Percentiles rank a stretch among this genome's conserved stretches.
Evolutionary conservation across 2,113 vertebrate genomes (phyloP).

Genomic region (Pholis gunnellus): DNA sequence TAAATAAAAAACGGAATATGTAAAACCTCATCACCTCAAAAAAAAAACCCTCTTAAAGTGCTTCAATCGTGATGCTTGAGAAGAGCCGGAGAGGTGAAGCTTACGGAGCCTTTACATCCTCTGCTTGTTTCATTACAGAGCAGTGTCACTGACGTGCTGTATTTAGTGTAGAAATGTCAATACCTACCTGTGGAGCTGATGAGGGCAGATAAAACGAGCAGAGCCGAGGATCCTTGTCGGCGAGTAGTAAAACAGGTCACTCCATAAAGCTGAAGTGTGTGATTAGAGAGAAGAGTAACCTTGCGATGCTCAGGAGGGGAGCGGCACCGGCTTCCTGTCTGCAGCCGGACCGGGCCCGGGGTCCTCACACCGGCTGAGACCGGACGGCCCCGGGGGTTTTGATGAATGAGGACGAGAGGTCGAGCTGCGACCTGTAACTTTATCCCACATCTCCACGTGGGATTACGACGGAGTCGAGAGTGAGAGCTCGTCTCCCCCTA

Average conservation of each 20-base stretch:
- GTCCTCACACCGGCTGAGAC: conserved; percentile 40
- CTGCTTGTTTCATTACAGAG: conserved; percentile 1
- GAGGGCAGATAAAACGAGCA: conserved; percentile 56
- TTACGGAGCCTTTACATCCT: too few relatives aligned
- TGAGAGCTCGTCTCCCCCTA: conserved; percentile 19
- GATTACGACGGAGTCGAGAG: conserved; percentile 1
- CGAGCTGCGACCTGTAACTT: not conserved
- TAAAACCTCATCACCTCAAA: not conserved
- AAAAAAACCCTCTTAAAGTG: not conserved
- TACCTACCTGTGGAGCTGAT: conserved; percentile 66
- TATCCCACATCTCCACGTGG: conserved; percentile 3
- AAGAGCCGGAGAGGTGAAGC: not conserved
- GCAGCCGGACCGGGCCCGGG: not conserved
- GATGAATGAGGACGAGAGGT: conserved; percentile 46
- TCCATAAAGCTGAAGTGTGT: conserved; percentile 70
- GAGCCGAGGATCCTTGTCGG: conserved; percentile 39
- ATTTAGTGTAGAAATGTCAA: conserved; percentile 53
- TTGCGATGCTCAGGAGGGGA: conserved; percentile 18
- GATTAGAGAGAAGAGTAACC: conserved; percentile 57
- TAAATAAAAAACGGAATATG: conserved; percentile 3
- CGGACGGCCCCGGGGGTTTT: not conserved
- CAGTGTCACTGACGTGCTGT: conserved; percentile 3
- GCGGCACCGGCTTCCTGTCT: not conserved
- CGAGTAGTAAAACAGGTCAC: conserved; percentile 62
- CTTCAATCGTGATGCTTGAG: not conserved